Base-by-base conservation (phyloP, 2,113 vertebrate species). In the Cyanoderma ruficeps region DNA sequence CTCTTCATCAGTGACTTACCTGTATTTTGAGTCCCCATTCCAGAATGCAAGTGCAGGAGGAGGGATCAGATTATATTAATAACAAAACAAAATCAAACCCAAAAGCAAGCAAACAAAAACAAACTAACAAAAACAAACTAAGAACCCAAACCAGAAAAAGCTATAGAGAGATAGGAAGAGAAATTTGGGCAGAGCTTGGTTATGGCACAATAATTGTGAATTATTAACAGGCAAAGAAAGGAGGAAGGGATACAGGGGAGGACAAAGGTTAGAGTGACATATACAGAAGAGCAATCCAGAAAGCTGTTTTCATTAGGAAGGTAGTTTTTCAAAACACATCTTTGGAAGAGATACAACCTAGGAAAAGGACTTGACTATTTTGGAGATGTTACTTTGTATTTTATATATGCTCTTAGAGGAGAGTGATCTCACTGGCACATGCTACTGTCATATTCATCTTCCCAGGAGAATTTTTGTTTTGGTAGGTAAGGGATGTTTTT, bases 161-260 rank as follows among this genome's bases (percentile, higher is more conserved):
- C 41, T 77, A 27, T 10, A 53, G 46, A 87, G 28, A 56, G 6
- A 42, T 21, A 81, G 59, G 37, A 90, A 74, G 33, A 86, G 47
- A 86, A 79, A 70, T 64, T 55, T 81, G 60, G 47, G 31, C 76
- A 86, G 65, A 89, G 53, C 44, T 91, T 79, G 35, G 50, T 72
- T 41, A 46, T 5, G 1, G 65, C 55, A 94, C 74, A 60, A 31
- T 87, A 82, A 89, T 27, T 69, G 86, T 82, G 46, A 95, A 97
- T 96, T 49, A 95, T 97, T 96, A 96, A 97, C 91, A 79, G 70
- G 42, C 31, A 91, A 82, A 78, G 44, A 89, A 94, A 83, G n/a
- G 37, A 82, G 53, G 77, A 87, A 84, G 28, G 65, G 61, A 33
- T 71, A 82, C 44, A 49, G 27, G 31, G 12, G 6, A 94, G 83